These are phyloP conservation scores for Patiria miniata DNA, from an alignment of 35 echinoderm and acorn worm genomes.

Conservation along the genomic window DNA sequence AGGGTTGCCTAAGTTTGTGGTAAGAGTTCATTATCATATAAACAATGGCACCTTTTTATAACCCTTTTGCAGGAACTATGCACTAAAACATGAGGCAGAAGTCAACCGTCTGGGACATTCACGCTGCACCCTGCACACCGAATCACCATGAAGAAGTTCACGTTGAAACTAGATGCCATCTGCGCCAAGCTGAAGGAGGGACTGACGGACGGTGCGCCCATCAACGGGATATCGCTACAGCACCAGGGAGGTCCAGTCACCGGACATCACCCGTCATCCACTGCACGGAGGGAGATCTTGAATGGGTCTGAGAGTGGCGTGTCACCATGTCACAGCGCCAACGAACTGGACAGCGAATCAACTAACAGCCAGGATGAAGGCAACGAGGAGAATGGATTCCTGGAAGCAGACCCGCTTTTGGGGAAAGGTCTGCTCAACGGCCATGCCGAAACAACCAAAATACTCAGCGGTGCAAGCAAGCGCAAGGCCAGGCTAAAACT, in stretches of 20 bases:
- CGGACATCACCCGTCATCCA: neutral
- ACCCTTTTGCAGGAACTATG: constrained; percentile 4
- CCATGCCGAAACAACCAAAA: constrained; percentile 34
- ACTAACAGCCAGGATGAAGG: constrained; percentile 13
- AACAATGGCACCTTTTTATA: too few species aligned
- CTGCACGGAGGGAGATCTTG: neutral
- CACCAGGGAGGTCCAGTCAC: neutral
- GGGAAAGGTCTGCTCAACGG: neutral
- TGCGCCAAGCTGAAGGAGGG: constrained; percentile 88
- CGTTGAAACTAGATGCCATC: constrained; percentile 86
- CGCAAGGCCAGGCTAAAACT: constrained; percentile 41
- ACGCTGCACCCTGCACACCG: constrained; percentile 33
- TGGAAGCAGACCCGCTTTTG: neutral
- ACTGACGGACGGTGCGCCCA: constrained; percentile 26
- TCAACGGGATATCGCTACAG: constrained; percentile 16
- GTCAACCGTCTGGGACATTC: constrained; percentile 27
- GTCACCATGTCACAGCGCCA: constrained; percentile 28
- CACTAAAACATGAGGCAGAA: constrained; percentile 19
- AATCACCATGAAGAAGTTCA: constrained; percentile 79
- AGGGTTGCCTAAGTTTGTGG: too few species aligned
- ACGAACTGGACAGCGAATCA: constrained; percentile 4
- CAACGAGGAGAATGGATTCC: constrained; percentile 42
- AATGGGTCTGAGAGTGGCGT: constrained; percentile 31
- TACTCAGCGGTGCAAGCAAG: constrained; percentile 61
- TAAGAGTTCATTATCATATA: too few species aligned